These are phyloP conservation scores for Parnassius mnemosyne DNA, from an alignment of 2,888 invertebrate species.

Conservation along the genomic window DNA sequence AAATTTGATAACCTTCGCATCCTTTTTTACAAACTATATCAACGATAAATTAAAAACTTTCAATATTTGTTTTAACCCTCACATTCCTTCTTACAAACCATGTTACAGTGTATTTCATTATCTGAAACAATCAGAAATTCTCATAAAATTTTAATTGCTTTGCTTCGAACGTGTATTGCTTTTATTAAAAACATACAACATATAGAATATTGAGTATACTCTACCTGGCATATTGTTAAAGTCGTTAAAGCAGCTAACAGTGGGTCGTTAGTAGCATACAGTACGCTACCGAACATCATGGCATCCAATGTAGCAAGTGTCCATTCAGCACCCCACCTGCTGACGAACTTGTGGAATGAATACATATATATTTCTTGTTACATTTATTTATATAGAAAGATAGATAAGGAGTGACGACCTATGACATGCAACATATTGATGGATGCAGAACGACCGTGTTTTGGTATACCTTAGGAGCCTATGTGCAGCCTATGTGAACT, in stretches of 20 bases:
- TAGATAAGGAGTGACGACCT: neutral
- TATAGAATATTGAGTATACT: neutral
- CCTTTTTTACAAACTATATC: slow-evolving; percentile 16
- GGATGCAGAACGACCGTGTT: too few relatives aligned
- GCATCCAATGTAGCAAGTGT: slow-evolving; percentile 85
- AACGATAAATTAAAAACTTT: slow-evolving; percentile 29
- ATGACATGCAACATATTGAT: too few relatives aligned
- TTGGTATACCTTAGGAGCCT: too few relatives aligned
- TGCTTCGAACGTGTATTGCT: neutral
- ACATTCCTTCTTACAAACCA: slow-evolving; percentile 52
- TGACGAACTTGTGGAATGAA: too few relatives aligned
- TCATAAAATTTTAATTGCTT: slow-evolving; percentile 20
- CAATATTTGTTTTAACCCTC: slow-evolving; percentile 42
- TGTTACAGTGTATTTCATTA: slow-evolving; percentile 42
- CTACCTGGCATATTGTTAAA: slow-evolving; percentile 78
- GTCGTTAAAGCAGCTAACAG: slow-evolving; percentile 82
- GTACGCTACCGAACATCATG: slow-evolving; percentile 82
- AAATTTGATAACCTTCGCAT: slow-evolving; percentile 42
- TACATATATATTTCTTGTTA: too few relatives aligned
- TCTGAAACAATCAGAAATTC: slow-evolving; percentile 42
- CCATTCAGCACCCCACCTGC: slow-evolving; percentile 87
- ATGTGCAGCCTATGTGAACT: too few relatives aligned
- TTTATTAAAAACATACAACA: neutral
- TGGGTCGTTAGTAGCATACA: slow-evolving; percentile 77
- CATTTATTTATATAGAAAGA: too few relatives aligned